These are phyloP conservation scores for Spheniscus mendiculus DNA, from an alignment of 2,113 vertebrate species.

Conservation along the genomic window DNA sequence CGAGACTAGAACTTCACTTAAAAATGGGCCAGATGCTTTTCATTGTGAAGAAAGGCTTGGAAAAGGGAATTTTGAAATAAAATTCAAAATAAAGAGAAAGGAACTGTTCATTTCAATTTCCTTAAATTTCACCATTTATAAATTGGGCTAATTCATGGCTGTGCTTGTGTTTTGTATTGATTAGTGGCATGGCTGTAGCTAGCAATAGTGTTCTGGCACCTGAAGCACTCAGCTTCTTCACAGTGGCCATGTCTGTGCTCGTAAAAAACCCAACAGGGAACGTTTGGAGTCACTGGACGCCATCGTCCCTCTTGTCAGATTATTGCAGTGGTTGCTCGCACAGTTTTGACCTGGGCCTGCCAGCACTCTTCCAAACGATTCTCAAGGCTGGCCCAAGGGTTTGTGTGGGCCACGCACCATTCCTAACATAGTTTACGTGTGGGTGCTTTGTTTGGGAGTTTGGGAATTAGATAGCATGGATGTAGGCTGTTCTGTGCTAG, in stretches of 20 bases:
- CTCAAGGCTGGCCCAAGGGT: neutral
- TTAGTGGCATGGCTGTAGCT: neutral
- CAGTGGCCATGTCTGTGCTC: rapidly evolving
- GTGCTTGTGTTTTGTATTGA: neutral
- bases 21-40: neutral
- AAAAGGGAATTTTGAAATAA: neutral
- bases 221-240: neutral
- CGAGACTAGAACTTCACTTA: neutral
- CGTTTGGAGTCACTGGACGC: neutral
- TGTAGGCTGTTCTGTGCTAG: neutral
- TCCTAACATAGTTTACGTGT: rapidly evolving
- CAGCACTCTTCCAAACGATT: neutral
- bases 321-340: neutral
- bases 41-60: neutral
- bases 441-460: neutral
- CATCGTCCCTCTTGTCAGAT: neutral
- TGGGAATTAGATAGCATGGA: neutral
- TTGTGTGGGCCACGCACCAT: rapidly evolving
- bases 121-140: neutral
- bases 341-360: neutral
- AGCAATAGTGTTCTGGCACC: neutral
- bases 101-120: neutral
- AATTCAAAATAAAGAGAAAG: neutral
- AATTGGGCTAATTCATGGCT: neutral
- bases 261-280: neutral